Evolutionary conservation across 2,113 vertebrate species (phyloP).

Genomic region (Macheiramphus alcinus): DNA sequence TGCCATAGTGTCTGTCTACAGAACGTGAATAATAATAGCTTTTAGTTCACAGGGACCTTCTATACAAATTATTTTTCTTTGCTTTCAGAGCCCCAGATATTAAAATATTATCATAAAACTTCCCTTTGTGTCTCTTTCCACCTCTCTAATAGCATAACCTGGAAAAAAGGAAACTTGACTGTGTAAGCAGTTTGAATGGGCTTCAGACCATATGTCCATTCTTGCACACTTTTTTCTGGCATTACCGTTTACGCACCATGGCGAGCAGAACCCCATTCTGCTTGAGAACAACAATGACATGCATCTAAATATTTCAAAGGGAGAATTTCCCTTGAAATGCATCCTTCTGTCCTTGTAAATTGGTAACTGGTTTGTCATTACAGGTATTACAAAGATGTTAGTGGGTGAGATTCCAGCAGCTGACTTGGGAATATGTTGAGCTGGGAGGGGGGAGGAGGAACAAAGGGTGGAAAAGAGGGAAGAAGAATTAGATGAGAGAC

Average conservation of each 20-base stretch:
- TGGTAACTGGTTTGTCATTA: neutral
- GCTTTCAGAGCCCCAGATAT: neutral
- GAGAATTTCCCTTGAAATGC: neutral
- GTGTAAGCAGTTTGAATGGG: neutral
- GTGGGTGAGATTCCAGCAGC: neutral
- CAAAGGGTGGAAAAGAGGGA: neutral
- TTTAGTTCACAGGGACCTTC: neutral
- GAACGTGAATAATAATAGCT: neutral
- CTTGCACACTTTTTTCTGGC: neutral
- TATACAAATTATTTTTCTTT: neutral
- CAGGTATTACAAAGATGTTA: neutral
- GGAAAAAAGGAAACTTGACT: neutral
- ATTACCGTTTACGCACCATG: neutral
- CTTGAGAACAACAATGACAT: neutral
- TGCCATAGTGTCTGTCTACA: neutral
- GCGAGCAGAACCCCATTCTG: neutral
- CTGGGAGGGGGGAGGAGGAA: neutral
- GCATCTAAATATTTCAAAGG: neutral
- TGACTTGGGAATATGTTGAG: neutral
- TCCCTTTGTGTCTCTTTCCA: neutral
- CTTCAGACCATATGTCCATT: fast-evolving
- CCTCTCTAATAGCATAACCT: neutral
- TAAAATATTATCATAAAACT: neutral
- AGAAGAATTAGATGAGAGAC: neutral
- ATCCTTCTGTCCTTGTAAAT: neutral